phyloP scores from a whole-genome alignment of 2,113 vertebrate genomes.

The Spizaetus ornatus region DNA sequence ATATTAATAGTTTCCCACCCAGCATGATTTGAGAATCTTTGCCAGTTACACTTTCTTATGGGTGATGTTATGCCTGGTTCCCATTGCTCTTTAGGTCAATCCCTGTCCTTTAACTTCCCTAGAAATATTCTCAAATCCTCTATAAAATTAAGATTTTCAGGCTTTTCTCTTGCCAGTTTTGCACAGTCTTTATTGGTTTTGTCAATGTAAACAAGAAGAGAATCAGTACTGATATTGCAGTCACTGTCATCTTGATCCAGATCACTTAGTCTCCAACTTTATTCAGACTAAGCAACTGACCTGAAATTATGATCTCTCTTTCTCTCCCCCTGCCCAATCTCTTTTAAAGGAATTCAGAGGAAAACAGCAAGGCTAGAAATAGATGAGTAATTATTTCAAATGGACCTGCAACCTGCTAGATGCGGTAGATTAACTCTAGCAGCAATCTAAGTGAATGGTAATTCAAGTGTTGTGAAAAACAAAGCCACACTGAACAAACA shows the following conservation, averaged over 20 bases:
- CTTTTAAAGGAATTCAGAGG: background rate
- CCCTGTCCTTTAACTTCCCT: background rate
- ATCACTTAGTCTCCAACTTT: background rate
- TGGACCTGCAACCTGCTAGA: background rate
- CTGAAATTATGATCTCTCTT: background rate
- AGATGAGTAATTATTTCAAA: conserved; percentile 36
- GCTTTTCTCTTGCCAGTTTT: background rate
- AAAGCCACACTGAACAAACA: conserved; percentile 39
- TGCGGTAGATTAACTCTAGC: conserved; percentile 25
- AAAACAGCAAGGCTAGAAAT: background rate
- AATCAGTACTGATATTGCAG: background rate
- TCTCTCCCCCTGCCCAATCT: background rate
- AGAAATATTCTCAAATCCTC: background rate
- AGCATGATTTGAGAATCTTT: background rate
- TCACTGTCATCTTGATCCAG: background rate
- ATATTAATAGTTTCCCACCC: background rate
- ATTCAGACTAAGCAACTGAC: background rate
- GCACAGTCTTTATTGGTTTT: background rate
- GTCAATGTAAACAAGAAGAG: background rate
- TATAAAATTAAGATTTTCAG: background rate
- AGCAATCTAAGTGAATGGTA: conserved; percentile 46
- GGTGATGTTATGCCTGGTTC: background rate
- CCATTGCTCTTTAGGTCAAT: background rate
- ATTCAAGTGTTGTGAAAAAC: conserved; percentile 58
- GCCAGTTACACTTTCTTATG: background rate